Conservation (phyloP, 2,888 invertebrate species). For the Synanthedon tipuliformis region DNA sequence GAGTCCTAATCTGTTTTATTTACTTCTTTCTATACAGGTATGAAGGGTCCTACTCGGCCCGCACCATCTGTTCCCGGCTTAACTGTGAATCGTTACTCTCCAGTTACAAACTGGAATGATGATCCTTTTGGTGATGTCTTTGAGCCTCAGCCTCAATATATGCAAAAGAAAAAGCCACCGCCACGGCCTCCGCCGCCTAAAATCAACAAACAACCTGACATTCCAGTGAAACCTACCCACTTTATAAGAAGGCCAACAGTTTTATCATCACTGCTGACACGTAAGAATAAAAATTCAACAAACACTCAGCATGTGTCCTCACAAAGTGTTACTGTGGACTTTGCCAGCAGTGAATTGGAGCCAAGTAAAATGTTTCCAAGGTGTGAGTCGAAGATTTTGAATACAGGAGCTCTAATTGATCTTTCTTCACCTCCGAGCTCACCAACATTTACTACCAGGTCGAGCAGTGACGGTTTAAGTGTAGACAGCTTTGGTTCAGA, state of each 20-base stretch:
- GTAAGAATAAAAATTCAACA: slow-evolving; percentile 40
- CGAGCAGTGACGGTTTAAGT: slow-evolving; percentile 80
- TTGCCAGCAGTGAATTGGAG: slow-evolving; percentile 37
- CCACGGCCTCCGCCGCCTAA: slow-evolving; percentile 80
- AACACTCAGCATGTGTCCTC: slow-evolving; percentile 16
- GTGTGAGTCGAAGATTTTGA: slow-evolving; percentile 55
- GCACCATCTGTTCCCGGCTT: slow-evolving; percentile 66
- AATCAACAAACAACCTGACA: slow-evolving; percentile 46
- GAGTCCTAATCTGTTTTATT: not conserved
- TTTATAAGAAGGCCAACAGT: slow-evolving; percentile 64
- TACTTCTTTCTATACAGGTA: slow-evolving; percentile 43
- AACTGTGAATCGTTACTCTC: slow-evolving; percentile 54
- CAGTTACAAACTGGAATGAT: slow-evolving; percentile 68
- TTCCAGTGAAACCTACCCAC: slow-evolving; percentile 63
- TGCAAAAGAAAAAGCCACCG: slow-evolving; percentile 76
- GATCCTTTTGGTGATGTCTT: slow-evolving; percentile 65
- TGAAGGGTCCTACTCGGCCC: slow-evolving; percentile 72
- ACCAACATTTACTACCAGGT: slow-evolving; percentile 79
- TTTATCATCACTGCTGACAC: slow-evolving; percentile 44
- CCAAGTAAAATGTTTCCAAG: slow-evolving; percentile 52
- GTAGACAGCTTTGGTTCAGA: slow-evolving; percentile 82
- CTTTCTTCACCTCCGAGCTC: slow-evolving; percentile 80
- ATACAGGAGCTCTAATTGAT: slow-evolving; percentile 74
- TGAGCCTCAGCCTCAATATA: slow-evolving; percentile 47
- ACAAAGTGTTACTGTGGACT: slow-evolving; percentile 25